phyloP scores from a whole-genome alignment of 1,140 invertebrate genomes.

The Himalopsyche phryganea region DNA sequence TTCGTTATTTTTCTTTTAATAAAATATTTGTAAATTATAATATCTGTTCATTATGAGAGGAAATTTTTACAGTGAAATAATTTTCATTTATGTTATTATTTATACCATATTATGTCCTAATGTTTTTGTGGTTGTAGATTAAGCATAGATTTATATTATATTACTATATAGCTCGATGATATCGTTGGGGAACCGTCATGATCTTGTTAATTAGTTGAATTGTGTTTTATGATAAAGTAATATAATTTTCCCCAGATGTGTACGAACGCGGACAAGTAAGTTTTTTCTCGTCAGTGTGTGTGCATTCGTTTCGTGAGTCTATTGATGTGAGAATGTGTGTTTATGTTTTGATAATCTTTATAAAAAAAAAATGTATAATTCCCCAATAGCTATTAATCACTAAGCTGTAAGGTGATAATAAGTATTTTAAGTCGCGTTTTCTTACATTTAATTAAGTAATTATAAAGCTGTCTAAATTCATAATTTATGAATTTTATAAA shows the following conservation, averaged over 20 bases:
- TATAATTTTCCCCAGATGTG: not conserved
- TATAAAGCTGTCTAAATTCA: no score
- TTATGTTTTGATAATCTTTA: conserved; percentile 14
- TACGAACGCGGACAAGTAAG: not conserved
- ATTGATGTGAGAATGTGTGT: not conserved
- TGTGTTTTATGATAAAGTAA: conserved; percentile 9
- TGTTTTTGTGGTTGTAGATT: conserved; percentile 25
- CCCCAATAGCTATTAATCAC: conserved; percentile 12
- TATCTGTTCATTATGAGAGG: conserved; percentile 30
- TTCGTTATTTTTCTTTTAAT: conserved; percentile 31
- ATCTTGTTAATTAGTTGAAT: conserved; percentile 31
- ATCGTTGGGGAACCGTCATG: conserved; percentile 11
- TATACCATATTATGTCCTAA: conserved; percentile 24
- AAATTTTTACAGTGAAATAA: conserved; percentile 22
- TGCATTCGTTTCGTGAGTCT: no score
- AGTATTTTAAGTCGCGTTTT: conserved; percentile 15
- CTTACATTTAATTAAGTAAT: no score
- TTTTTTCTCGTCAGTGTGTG: no score
- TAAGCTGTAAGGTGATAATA: conserved; percentile 34
- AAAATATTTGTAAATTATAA: conserved; percentile 30
- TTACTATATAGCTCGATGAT: not conserved
- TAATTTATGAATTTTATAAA: not conserved
- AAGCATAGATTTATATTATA: conserved; percentile 13
- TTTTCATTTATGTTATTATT: conserved; percentile 28
- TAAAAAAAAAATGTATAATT: not conserved